A percentile compares a stretch with the other conserved stretches of the same genome.
Conservation (phyloP, 2,113 vertebrate species). For the Semicossyphus pulcher region DNA sequence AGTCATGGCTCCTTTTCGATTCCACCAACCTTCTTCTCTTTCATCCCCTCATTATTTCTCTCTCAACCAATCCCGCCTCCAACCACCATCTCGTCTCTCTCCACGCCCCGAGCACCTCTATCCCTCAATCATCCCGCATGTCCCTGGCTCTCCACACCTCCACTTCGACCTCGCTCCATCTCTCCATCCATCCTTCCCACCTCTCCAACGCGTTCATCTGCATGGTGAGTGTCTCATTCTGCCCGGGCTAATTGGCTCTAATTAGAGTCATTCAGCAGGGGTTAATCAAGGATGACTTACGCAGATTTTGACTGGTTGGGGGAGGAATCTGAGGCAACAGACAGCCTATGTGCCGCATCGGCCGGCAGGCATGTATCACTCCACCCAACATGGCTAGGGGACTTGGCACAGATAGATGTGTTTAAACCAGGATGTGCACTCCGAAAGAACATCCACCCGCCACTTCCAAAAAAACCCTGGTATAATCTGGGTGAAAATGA, state of each 20-base stretch:
- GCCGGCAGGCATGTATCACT: slow-evolving; percentile 44
- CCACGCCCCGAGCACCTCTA: slow-evolving; percentile 45
- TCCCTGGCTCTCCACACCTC: slow-evolving; percentile 66
- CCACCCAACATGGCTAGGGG: slow-evolving; percentile 31
- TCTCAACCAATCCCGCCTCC: slow-evolving; percentile 36
- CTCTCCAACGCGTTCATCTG: slow-evolving; percentile 61
- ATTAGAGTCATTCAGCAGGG: slow-evolving; percentile 81
- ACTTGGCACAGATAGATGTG: slow-evolving; percentile 41
- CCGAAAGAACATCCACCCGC: slow-evolving; percentile 13
- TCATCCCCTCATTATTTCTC: slow-evolving; percentile 69
- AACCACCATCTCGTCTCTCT: slow-evolving; percentile 35
- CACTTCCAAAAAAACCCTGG: slow-evolving; percentile 11
- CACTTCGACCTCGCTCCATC: slow-evolving; percentile 47
- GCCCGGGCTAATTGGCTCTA: slow-evolving; percentile 80
- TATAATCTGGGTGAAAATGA: not conserved
- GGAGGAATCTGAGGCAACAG: slow-evolving; percentile 49
- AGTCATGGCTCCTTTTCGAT: slow-evolving; percentile 35
- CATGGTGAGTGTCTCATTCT: slow-evolving; percentile 69
- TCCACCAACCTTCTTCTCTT: slow-evolving; percentile 44
- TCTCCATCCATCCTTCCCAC: slow-evolving; percentile 53
- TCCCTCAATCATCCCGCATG: slow-evolving; percentile 57
- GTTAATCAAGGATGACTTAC: slow-evolving; percentile 82
- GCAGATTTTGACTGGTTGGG: slow-evolving; percentile 71
- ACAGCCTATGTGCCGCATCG: slow-evolving; percentile 32
- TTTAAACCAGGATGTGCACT: slow-evolving; percentile 26